Evolutionary conservation across 2,888 invertebrate genomes (phyloP), one percentile per base, ranked within the genome.

Genomic region (Synanthedon tipuliformis): DNA sequence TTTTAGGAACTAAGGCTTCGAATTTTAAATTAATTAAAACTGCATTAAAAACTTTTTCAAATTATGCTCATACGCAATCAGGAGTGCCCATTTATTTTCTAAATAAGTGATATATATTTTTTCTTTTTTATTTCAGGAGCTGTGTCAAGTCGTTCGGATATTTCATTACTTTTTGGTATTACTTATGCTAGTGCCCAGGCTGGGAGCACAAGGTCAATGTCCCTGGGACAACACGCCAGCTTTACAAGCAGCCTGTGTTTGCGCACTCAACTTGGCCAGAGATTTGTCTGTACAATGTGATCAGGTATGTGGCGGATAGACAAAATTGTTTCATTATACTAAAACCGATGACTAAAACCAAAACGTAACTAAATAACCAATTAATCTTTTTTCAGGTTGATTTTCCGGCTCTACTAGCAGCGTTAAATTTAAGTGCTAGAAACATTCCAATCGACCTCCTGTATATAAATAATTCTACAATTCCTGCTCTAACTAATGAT

Each of bases 281-380:
- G 95, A 95, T 74, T 88, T 96, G 12, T 95, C 95, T 40, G 93
- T 96, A 59, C 96, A 96, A 81, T 96, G 96, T 80, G 95, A 95
- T 81, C 93, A 94, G 89, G 91, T 90, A 78, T 23, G 23, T 23
- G 64, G 50, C n/a, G 7, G 7, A 34, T 23, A 55, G 55, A 16
- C 10, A 11, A 27, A 48, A 41, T 48, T 48, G 11, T 45, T 27
- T 41, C 15, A 52, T 16, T n/a, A 41, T 34, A 55, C 16, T 34
- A 50, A 27, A n/a, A n/a, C n/a, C n/a, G n/a, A n/a, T n/a, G n/a
- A 55, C 16, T 34, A 50, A 27, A 34, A 11, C 13, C 4, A 50
- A 40, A 11, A 51, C 23, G 13, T 40, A n/a, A 16, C 16, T n/a
- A 49, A 41, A 13, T n/a, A 13, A 40, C 34, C 34, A n/a, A 13